Percentiles rank a stretch among this genome's conserved stretches.
phyloP scores from a whole-genome alignment of 2,113 vertebrate genomes.

The Laticauda laticaudata region DNA sequence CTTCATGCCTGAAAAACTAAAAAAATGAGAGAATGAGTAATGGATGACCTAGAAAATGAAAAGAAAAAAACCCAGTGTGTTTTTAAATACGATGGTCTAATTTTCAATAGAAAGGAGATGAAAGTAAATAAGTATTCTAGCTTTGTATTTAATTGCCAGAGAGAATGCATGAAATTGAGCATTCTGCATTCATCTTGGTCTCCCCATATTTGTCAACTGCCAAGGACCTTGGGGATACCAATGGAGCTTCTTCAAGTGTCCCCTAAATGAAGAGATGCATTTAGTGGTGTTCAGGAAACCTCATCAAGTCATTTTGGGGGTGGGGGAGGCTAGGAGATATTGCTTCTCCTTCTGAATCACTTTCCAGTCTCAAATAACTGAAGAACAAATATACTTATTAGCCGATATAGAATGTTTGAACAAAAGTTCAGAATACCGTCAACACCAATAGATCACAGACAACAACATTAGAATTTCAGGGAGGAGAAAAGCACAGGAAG shows the following conservation, averaged over 20 bases:
- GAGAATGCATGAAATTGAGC: background rate
- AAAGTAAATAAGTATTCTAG: constrained; percentile 3
- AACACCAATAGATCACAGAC: background rate
- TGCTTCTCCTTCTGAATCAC: background rate
- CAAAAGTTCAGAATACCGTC: background rate
- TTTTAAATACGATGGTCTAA: background rate
- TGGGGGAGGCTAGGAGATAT: background rate
- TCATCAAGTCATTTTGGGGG: background rate
- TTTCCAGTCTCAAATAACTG: background rate
- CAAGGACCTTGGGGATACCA: background rate
- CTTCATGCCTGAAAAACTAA: constrained; percentile 36
- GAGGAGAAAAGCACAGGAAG: background rate
- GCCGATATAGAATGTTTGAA: background rate
- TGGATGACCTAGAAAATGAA: constrained; percentile 42
- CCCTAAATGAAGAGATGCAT: background rate
- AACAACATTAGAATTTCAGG: background rate
- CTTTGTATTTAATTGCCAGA: background rate
- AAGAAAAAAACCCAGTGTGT: background rate
- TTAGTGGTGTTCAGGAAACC: background rate
- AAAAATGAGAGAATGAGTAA: constrained; percentile 33
- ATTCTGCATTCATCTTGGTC: background rate
- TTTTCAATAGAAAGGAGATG: constrained; percentile 15
- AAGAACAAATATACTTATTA: background rate
- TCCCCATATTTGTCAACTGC: background rate
- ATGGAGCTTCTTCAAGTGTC: background rate